Conservation (phyloP, 1,140 invertebrate species). For the Dendrolimus punctatus region DNA sequence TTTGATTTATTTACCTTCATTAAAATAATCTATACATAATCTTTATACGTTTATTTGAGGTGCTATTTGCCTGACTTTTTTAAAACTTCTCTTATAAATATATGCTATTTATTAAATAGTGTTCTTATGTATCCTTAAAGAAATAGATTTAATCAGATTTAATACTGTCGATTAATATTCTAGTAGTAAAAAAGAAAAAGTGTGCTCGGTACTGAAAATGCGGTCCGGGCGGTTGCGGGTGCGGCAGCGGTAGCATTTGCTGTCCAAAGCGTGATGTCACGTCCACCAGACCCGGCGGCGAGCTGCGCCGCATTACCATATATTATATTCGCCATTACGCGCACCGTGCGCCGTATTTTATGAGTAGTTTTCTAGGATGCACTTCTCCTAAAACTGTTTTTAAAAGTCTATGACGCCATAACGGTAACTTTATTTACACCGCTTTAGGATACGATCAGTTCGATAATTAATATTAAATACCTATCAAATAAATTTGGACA, state of each 20-base stretch:
- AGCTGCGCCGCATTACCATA: constrained; percentile 65
- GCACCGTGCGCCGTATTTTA: constrained; percentile 41
- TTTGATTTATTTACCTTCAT: no score
- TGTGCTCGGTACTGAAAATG: constrained; percentile 58
- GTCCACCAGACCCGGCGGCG: constrained; percentile 48
- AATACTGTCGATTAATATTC: neutral
- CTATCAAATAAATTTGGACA: no score
- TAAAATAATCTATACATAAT: no score
- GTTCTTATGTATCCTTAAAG: no score
- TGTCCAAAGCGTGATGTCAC: constrained; percentile 66
- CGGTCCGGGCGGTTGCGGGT: constrained; percentile 25
- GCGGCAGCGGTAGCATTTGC: constrained; percentile 35
- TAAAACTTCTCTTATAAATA: no score
- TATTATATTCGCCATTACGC: constrained; percentile 67
- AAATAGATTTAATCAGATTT: no score
- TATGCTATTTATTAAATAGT: no score
- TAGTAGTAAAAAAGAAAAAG: constrained; percentile 15
- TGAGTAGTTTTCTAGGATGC: constrained; percentile 45
- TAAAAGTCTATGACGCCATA: constrained; percentile 2
- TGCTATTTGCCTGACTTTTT: no score
- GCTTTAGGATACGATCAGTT: no score
- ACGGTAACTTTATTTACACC: no score
- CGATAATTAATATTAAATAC: no score
- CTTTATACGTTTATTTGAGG: no score
- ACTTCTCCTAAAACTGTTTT: constrained; percentile 23